phyloP scores from a whole-genome alignment of 2,113 vertebrate species.

The Chloroceryle aenea region DNA sequence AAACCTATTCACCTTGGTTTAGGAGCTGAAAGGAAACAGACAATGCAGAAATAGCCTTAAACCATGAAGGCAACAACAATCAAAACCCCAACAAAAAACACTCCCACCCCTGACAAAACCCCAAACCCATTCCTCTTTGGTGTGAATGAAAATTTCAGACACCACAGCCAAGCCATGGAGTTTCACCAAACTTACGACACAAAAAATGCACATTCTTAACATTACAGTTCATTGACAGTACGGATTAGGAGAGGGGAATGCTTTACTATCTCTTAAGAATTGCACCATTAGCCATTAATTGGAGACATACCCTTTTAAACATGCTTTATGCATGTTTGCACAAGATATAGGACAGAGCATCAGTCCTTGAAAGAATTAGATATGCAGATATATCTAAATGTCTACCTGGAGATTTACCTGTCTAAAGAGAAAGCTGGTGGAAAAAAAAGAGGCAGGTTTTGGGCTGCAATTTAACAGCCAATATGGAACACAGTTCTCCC shows the following conservation, averaged over 20 bases:
- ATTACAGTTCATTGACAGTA: background rate
- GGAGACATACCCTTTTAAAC: background rate
- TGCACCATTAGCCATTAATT: background rate
- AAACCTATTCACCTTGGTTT: background rate
- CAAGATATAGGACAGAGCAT: background rate
- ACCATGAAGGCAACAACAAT: background rate
- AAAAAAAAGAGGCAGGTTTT: background rate
- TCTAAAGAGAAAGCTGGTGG: background rate
- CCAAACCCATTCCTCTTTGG: background rate
- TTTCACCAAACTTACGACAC: background rate
- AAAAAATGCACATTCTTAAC: background rate
- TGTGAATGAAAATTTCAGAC: background rate
- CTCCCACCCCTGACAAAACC: too few relatives aligned
- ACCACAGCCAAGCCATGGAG: background rate
- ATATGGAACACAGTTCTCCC: rapidly evolving
- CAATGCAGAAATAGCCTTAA: background rate
- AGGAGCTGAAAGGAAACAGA: background rate
- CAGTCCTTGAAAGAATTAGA: background rate
- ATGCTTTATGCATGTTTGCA: background rate
- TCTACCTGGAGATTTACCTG: background rate
- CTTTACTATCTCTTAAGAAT: background rate
- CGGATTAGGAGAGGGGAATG: background rate
- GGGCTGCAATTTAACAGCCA: background rate
- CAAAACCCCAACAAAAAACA: background rate
- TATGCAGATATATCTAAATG: background rate